A percentile compares a stretch with the other conserved stretches of the same genome.
Evolutionary conservation across 2,797 vertebrate species (phyloP).

Genomic region (Ibycter americanus): DNA sequence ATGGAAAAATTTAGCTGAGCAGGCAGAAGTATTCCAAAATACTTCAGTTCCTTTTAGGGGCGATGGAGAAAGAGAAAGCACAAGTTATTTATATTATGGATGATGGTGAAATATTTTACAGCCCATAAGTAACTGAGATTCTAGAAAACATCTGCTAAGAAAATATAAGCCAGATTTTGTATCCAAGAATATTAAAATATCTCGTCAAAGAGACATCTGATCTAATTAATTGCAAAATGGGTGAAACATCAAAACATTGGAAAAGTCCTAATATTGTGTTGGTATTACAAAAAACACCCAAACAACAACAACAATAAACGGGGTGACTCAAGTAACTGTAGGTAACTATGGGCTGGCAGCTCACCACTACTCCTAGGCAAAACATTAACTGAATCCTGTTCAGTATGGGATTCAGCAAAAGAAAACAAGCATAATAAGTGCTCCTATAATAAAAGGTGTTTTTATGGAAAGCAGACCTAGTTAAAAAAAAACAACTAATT

Average conservation of each 20-base stretch:
- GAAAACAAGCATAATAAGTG: neutral
- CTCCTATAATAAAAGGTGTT: neutral
- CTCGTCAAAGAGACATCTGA: neutral
- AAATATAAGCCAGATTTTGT: neutral
- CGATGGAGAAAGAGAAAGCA: neutral
- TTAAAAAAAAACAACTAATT: neutral
- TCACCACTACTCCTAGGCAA: neutral
- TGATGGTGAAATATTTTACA: neutral
- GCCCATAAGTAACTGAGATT: neutral
- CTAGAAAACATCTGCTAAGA: constrained; percentile 2
- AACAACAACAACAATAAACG: neutral
- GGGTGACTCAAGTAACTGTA: neutral
- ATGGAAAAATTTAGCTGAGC: neutral
- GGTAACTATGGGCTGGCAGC: neutral
- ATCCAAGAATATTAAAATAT: neutral
- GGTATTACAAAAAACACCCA: neutral
- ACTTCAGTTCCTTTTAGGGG: neutral
- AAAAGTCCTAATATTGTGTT: neutral
- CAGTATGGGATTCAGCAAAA: neutral
- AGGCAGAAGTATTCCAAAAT: neutral
- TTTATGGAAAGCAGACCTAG: neutral
- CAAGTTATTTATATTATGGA: neutral
- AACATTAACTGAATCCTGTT: neutral
- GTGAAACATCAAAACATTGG: neutral
- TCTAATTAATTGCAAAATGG: neutral